Conservation (phyloP, 35 echinoderm and acorn worm species). For the Ophioderma brevispina region DNA sequence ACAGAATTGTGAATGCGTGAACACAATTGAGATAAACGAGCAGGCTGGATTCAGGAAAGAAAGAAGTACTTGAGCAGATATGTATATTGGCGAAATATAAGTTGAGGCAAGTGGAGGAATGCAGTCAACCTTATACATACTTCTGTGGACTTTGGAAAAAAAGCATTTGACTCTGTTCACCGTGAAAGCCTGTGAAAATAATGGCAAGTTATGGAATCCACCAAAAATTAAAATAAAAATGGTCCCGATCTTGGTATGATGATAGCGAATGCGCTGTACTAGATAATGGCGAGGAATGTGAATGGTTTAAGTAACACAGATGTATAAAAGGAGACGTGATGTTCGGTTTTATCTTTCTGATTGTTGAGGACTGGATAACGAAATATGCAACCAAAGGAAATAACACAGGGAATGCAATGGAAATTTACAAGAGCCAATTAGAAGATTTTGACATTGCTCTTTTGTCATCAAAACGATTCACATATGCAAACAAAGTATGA, state of each 20-base stretch:
- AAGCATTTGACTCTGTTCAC: conserved; percentile 60
- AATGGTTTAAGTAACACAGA: conserved; percentile 40
- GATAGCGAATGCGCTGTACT: neutral
- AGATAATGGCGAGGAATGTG: neutral
- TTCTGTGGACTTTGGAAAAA: conserved; percentile 55
- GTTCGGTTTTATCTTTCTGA: conserved; percentile 41
- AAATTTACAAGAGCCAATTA: neutral
- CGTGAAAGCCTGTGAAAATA: conserved; percentile 48
- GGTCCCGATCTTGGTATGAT: neutral
- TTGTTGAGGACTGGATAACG: conserved; percentile 47
- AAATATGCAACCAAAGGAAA: conserved; percentile 24
- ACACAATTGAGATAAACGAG: too few relatives aligned
- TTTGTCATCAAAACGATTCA: conserved; percentile 10
- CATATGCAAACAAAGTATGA: conserved; percentile 54
- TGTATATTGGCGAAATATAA: too few relatives aligned
- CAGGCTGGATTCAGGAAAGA: too few relatives aligned
- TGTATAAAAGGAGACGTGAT: conserved; percentile 51
- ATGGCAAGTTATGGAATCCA: conserved; percentile 48
- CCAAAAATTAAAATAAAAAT: neutral
- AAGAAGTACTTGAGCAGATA: too few relatives aligned
- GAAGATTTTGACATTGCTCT: conserved; percentile 57
- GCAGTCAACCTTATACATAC: too few relatives aligned
- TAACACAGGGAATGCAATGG: conserved; percentile 26
- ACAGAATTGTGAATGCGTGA: neutral
- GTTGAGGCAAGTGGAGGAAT: too few relatives aligned